phyloP scores from a whole-genome alignment of 2,797 vertebrate species.

The Poecilia wingei region DNA sequence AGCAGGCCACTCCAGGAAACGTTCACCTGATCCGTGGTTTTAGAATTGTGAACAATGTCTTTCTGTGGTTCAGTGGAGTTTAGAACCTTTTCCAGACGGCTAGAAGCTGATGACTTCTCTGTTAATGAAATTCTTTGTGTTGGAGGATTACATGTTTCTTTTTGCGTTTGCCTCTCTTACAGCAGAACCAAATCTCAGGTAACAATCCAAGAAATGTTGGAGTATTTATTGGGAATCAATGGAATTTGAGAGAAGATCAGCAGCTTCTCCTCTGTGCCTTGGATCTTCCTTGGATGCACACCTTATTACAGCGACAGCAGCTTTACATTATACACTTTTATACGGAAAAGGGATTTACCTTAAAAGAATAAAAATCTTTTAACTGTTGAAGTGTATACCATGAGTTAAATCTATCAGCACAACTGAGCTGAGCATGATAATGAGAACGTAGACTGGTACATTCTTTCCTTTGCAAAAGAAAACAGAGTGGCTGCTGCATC shows the following conservation, averaged over 20 bases:
- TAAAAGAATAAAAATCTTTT: background rate
- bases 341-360: background rate
- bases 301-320: background rate
- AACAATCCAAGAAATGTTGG: background rate
- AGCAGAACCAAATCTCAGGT: background rate
- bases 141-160: background rate
- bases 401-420: background rate
- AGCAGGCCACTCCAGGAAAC: background rate
- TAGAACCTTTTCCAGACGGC: background rate
- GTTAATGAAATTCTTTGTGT: background rate
- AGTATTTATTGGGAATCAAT: background rate
- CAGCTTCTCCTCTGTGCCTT: background rate
- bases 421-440: background rate
- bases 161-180: background rate
- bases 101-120: background rate
- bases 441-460: background rate
- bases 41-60: background rate
- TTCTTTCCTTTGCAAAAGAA: background rate
- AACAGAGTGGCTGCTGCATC: slow-evolving; percentile 18
- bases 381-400: background rate
- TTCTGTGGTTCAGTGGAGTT: background rate
- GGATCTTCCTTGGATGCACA: background rate
- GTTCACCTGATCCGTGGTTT: background rate
- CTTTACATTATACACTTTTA: background rate
- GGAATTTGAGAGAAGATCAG: background rate